Evolutionary conservation across 2,888 invertebrate species (phyloP).

Genomic region (Trisateles emortualis): DNA sequence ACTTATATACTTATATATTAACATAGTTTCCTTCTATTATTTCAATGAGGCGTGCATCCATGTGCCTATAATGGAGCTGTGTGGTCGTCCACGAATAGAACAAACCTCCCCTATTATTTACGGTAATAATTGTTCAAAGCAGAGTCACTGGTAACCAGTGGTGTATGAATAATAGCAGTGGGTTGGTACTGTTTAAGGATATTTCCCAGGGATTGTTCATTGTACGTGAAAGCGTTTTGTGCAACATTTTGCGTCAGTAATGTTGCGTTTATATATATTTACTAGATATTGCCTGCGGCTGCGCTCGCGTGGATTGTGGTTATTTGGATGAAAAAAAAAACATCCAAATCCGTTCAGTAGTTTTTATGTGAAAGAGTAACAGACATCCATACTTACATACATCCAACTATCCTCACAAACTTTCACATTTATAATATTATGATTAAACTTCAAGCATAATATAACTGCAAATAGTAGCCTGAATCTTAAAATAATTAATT

Average conservation of each 20-base stretch:
- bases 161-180: conserved; percentile 1
- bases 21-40: background rate
- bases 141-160: background rate
- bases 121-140: background rate
- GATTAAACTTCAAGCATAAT: too few relatives aligned
- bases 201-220: background rate
- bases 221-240: background rate
- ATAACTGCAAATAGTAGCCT: too few relatives aligned
- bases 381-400: too few relatives aligned
- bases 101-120: conserved; percentile 3
- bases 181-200: background rate
- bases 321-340: too few relatives aligned
- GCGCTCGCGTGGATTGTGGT: too few relatives aligned
- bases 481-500: too few relatives aligned
- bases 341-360: too few relatives aligned
- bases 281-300: too few relatives aligned
- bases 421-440: too few relatives aligned
- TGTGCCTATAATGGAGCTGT: background rate
- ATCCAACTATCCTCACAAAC: too few relatives aligned
- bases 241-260: background rate
- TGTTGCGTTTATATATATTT: background rate
- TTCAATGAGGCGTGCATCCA: background rate
- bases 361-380: too few relatives aligned
- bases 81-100: conserved; percentile 7
- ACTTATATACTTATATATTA: too few relatives aligned